These are phyloP conservation scores for Microctenopoma steveboyesi DNA, from an alignment of 2,797 vertebrate species.

Conservation along the genomic window DNA sequence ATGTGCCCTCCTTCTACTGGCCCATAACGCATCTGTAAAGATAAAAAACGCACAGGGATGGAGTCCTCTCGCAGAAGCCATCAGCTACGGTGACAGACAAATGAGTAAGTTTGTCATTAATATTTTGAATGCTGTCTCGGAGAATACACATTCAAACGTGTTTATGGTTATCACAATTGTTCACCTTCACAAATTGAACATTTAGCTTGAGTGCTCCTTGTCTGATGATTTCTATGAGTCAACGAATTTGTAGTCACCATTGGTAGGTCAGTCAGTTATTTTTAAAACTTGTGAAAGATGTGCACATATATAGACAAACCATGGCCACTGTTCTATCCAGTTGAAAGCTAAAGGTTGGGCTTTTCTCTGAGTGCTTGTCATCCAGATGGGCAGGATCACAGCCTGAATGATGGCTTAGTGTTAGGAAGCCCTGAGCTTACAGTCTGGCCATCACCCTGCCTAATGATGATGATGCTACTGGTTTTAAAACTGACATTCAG, in stretches of 20 bases:
- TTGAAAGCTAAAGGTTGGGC: conserved; percentile 51
- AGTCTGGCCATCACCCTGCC: conserved; percentile 38
- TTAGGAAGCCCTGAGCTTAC: conserved; percentile 44
- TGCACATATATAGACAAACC: too few relatives aligned
- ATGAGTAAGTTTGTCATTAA: conserved; percentile 87
- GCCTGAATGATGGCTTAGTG: conserved; percentile 69
- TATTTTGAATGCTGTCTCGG: not conserved
- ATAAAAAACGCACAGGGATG: conserved; percentile 97
- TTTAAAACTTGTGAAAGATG: too few relatives aligned
- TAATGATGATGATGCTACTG: conserved; percentile 55
- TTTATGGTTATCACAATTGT: conserved; percentile 7
- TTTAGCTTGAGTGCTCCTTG: not conserved
- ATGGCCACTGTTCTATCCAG: conserved; percentile 1
- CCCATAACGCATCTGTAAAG: conserved; percentile 96
- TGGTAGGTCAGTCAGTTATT: conserved; percentile 7
- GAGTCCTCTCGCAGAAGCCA: conserved; percentile 97
- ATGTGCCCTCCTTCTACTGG: conserved; percentile 94
- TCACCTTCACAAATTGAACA: conserved; percentile 17
- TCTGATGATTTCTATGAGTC: not conserved
- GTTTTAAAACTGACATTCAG: conserved; percentile 52
- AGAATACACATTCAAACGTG: conserved; percentile 1
- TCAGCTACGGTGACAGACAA: conserved; percentile 96
- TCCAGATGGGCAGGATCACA: conserved; percentile 71
- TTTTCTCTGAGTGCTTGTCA: conserved; percentile 60
- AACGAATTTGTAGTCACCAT: too few relatives aligned